A percentile compares a stretch with the other conserved stretches of the same genome.
Evolutionary conservation across 2,113 vertebrate genomes (phyloP).

Genomic region (Psilopsiagon aurifrons): DNA sequence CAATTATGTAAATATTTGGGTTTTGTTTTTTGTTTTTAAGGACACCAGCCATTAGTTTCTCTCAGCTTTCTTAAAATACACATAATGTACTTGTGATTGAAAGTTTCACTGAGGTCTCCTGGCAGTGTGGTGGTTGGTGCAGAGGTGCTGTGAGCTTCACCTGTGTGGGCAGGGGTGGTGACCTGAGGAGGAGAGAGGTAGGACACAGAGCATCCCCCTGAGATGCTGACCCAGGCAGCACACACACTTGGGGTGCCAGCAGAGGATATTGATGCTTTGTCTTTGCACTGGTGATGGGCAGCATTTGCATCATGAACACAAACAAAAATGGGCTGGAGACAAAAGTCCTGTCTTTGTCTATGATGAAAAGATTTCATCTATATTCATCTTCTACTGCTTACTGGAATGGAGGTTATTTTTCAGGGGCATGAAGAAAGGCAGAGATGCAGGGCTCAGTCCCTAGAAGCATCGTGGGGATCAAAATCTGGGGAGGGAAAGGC

Average conservation of each 20-base stretch:
- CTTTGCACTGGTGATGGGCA: not conserved
- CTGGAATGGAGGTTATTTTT: not conserved
- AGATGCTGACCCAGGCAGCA: not conserved
- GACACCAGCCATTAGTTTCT: not conserved
- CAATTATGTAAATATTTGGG: not conserved
- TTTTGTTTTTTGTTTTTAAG: not conserved
- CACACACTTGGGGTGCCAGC: not conserved
- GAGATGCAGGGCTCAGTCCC: not conserved
- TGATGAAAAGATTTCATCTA: not conserved
- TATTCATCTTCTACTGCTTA: not conserved
- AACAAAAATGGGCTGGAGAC: not conserved
- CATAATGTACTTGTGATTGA: accelerated
- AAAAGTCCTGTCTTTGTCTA: not conserved
- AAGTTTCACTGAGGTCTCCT: not conserved
- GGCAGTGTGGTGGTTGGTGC: not conserved
- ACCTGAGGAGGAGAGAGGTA: not conserved
- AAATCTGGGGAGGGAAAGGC: not conserved
- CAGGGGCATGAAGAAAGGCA: not conserved
- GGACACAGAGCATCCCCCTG: not conserved
- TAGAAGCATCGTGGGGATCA: not conserved
- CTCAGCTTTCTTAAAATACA: not conserved
- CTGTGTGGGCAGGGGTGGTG: accelerated
- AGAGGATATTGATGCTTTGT: accelerated
- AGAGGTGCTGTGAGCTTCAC: not conserved
- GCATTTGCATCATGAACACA: not conserved